Percentiles rank a stretch among this genome's conserved stretches.
Evolutionary conservation across 2,888 invertebrate species (phyloP).

Genomic region (Epiperipatus broadwayi): DNA sequence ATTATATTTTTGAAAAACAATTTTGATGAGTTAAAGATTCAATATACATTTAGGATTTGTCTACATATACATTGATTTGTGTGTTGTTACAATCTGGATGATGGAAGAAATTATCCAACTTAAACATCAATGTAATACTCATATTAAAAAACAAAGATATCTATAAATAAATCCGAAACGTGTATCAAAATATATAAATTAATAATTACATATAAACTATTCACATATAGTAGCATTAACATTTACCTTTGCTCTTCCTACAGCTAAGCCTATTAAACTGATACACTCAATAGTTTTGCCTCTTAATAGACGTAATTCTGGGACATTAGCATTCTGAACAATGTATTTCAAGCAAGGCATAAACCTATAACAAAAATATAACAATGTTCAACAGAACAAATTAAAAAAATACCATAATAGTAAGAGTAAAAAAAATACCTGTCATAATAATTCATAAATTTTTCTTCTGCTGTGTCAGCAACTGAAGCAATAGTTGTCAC

Average conservation of each 20-base stretch:
- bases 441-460: conserved; percentile 84
- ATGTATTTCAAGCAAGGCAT: conserved; percentile 90
- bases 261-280: conserved; percentile 67
- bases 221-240: neutral
- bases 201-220: neutral
- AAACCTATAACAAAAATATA: conserved; percentile 34
- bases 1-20: too few relatives aligned
- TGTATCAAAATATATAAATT: too few relatives aligned
- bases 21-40: too few relatives aligned
- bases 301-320: conserved; percentile 68
- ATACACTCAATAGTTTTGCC: conserved; percentile 99
- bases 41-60: too few relatives aligned
- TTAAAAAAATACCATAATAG: conserved; percentile 6
- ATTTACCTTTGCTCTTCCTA: conserved; percentile 31
- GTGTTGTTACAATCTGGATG: too few relatives aligned
- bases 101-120: too few relatives aligned
- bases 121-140: too few relatives aligned
- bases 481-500: conserved; percentile 98
- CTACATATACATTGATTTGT: too few relatives aligned
- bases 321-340: conserved; percentile 72
- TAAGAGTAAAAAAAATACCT: conserved; percentile 30
- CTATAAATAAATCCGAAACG: too few relatives aligned
- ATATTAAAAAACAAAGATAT: too few relatives aligned
- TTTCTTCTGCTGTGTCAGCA: conserved; percentile 91
- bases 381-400: conserved; percentile 6